Base-by-base conservation (phyloP, 2,797 vertebrate species). In the Poeciliopsis turneri region DNA sequence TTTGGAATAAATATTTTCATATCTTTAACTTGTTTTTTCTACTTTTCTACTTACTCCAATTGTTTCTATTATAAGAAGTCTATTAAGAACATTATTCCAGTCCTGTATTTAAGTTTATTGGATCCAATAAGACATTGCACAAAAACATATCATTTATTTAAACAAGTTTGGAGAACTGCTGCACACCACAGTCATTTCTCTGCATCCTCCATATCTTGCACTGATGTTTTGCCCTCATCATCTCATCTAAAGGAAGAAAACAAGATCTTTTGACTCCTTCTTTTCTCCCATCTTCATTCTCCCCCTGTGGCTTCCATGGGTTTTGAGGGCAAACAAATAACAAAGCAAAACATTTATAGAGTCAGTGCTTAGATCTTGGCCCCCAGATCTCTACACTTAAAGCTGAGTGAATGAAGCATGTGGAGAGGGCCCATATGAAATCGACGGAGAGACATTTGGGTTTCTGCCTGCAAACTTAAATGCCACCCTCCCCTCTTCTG, bases 291-390 rank as follows among this genome's bases (percentile, higher is more conserved):
- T 93, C 90, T 90, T 77, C 78, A 69, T 82, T 83, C 86, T 92
- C 84, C 87, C 89, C 92, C 89, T 74, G 86, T 88, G 86, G 90
- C 85, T 91, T 92, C 78, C 82, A 86, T 74, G 73, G 87, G 92
- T 89, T 92, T 92, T 90, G 81, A 93, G 92, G 90, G 89, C 90
- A 90, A 93, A 93, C 91, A 93, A 93, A 93, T 91, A 94, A 93
- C 92, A 91, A 92, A 94, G 92, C 90, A 94, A 93, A 93, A 94
- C 92, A 93, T 94, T 92, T 91, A 92, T 94, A 91, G 88, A 93
- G 85, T 93, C 91, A 89, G 84, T 79, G 84, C 88, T 90, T 82
- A 80, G 88, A 90, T 91, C 85, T 88, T 78, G 89, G 87, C 88
- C 92, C 90, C 89, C 55, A 84, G 87, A 92, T 91, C 91, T 89